Conservation (phyloP, 2,797 vertebrate genomes). For the Myotis planiceps region DNA sequence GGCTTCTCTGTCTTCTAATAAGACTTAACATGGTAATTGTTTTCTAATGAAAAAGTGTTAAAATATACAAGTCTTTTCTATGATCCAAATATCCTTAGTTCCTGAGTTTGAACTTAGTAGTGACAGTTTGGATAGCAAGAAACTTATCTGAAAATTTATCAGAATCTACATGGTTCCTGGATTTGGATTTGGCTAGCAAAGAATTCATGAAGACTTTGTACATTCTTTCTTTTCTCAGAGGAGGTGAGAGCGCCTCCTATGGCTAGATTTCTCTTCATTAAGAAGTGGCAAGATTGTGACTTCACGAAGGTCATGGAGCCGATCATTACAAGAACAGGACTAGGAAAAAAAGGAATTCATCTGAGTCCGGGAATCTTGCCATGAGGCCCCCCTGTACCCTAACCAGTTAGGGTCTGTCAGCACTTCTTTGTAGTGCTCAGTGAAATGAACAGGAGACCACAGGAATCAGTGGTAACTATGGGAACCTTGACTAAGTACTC, state of each 20-base stretch:
- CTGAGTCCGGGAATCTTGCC: not conserved
- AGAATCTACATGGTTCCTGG: not conserved
- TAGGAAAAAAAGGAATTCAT: not conserved
- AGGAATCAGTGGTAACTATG: not conserved
- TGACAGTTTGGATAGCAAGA: not conserved
- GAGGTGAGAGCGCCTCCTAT: not conserved
- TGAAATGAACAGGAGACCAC: not conserved
- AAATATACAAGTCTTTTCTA: not conserved
- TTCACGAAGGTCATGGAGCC: not conserved
- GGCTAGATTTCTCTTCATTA: not conserved
- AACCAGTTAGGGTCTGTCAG: not conserved
- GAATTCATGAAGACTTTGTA: not conserved
- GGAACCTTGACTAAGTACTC: not conserved
- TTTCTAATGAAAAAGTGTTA: conserved; percentile 17
- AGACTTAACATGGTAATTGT: not conserved
- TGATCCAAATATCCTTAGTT: not conserved
- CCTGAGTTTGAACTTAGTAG: not conserved
- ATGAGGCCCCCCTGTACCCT: not conserved
- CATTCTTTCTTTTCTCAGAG: not conserved
- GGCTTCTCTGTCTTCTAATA: not conserved
- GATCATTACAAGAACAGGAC: not conserved
- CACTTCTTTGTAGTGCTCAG: not conserved
- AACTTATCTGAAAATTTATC: not conserved
- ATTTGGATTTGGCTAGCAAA: conserved; percentile 20
- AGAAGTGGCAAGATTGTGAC: not conserved